phyloP scores from a whole-genome alignment of 92 coral and sea anemone genomes.

The Phenganax marumi region DNA sequence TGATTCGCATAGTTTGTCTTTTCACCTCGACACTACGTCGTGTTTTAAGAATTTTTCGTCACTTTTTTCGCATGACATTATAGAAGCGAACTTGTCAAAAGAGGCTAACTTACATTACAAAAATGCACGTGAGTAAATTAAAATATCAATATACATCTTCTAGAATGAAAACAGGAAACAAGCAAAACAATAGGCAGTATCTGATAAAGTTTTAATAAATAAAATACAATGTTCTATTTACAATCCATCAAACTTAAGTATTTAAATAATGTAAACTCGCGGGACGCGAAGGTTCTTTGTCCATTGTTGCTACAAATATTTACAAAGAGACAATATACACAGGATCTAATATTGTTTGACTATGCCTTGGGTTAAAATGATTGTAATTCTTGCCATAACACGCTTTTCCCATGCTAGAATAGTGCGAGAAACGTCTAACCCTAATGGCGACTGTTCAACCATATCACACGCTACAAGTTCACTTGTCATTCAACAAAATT shows the following conservation, averaged over 20 bases:
- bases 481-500: slow-evolving; percentile 12
- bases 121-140: too few relatives aligned
- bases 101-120: too few relatives aligned
- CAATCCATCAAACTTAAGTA: background rate
- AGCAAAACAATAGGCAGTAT: background rate
- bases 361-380: background rate
- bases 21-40: too few relatives aligned
- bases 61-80: too few relatives aligned
- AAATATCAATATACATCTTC: too few relatives aligned
- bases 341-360: background rate
- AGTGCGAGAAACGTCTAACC: slow-evolving; percentile 4
- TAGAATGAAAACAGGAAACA: slow-evolving; percentile 3
- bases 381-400: background rate
- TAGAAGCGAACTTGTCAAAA: too few relatives aligned
- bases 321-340: background rate
- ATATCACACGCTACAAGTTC: slow-evolving; percentile 18
- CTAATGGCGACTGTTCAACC: background rate
- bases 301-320: background rate
- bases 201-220: slow-evolving; percentile 14
- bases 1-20: too few relatives aligned
- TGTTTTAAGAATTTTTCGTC: too few relatives aligned
- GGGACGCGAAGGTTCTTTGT: background rate
- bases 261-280: background rate
- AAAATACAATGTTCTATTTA: background rate
- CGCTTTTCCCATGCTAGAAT: background rate